Conservation (phyloP, 1,140 invertebrate genomes). For the Apis dorsata region DNA sequence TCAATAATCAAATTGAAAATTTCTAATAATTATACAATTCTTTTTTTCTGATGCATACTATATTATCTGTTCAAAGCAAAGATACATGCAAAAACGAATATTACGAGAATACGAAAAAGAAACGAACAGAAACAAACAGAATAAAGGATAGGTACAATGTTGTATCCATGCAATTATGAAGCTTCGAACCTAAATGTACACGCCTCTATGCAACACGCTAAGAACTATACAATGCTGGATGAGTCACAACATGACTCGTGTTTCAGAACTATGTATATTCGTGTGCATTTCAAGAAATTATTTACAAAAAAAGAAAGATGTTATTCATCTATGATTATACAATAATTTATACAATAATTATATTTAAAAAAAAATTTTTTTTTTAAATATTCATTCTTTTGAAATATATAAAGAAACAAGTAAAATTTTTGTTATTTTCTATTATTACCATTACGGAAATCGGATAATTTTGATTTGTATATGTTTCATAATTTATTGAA, state of each 20-base stretch:
- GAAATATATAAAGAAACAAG: neutral
- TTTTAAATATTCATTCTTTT: neutral
- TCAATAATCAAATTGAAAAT: neutral
- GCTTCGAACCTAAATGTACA: constrained; percentile 56
- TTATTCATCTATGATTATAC: neutral
- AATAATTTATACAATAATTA: constrained; percentile 3
- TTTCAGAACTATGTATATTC: constrained; percentile 22
- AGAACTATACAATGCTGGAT: constrained; percentile 28
- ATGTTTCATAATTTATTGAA: neutral
- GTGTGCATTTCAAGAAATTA: constrained; percentile 36
- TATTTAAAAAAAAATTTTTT: neutral
- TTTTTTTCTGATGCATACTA: neutral
- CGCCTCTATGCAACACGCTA: constrained; percentile 63
- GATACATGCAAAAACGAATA: neutral
- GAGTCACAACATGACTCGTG: constrained; percentile 54
- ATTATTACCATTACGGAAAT: constrained; percentile 1
- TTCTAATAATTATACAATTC: neutral
- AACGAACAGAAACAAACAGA: constrained; percentile 32
- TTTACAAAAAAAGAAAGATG: neutral
- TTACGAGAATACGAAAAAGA: constrained; percentile 22
- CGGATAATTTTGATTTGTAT: neutral
- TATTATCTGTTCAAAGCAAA: neutral
- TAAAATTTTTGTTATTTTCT: neutral
- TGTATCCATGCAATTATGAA: constrained; percentile 56
- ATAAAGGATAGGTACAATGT: constrained; percentile 51